These are phyloP conservation scores for Ptilonorhynchus violaceus DNA, from an alignment of 2,113 vertebrate species.

Conservation along the genomic window DNA sequence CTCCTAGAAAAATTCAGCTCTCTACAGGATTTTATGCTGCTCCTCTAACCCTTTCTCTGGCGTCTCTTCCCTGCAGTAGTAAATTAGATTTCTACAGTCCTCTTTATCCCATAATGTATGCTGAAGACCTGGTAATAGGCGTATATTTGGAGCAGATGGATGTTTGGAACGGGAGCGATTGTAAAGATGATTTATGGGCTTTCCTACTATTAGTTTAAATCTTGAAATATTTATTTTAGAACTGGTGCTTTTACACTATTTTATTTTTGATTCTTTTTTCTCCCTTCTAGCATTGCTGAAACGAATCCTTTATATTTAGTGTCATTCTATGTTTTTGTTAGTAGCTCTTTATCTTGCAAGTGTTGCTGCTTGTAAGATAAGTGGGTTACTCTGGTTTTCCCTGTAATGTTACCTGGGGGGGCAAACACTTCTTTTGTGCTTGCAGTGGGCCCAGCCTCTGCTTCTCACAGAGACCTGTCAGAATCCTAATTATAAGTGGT, in stretches of 20 bases:
- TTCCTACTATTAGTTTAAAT: conserved; percentile 29
- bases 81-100: conserved; percentile 10
- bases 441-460: neutral
- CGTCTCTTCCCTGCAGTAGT: neutral
- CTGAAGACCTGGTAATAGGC: neutral
- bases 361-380: neutral
- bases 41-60: neutral
- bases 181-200: conserved; percentile 16
- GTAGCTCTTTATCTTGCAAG: neutral
- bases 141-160: neutral
- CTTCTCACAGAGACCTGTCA: neutral
- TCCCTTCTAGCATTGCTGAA: neutral
- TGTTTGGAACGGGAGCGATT: neutral
- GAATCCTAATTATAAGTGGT: neutral
- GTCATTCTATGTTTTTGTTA: neutral
- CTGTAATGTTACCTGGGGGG: neutral
- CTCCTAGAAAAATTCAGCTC: neutral
- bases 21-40: neutral
- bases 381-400: neutral
- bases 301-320: conserved; percentile 1
- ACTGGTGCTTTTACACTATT: neutral
- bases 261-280: neutral
- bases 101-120: conserved; percentile 18
- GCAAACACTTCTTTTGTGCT: neutral
- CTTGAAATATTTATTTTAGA: conserved; percentile 38